phyloP scores from a whole-genome alignment of 2,113 vertebrate genomes.

The Larimichthys crocea region DNA sequence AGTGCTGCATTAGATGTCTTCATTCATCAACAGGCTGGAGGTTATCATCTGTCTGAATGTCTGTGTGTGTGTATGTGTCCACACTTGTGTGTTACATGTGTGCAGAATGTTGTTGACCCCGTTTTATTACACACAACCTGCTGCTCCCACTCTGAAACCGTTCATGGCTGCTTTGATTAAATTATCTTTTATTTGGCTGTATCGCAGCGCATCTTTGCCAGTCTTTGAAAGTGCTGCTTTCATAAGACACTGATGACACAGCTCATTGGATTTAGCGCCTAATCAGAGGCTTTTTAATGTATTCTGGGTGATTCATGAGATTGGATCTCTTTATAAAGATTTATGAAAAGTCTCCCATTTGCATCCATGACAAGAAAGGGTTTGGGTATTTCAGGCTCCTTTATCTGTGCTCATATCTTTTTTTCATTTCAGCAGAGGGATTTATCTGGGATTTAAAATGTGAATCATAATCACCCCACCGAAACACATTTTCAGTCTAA shows the following conservation, averaged over 20 bases:
- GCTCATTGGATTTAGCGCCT: slow-evolving; percentile 70
- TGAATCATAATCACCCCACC: slow-evolving; percentile 72
- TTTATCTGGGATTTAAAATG: slow-evolving; percentile 78
- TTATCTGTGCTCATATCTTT: slow-evolving; percentile 74
- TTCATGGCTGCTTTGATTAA: slow-evolving; percentile 59
- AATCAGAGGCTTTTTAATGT: slow-evolving; percentile 74
- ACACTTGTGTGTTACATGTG: slow-evolving; percentile 5
- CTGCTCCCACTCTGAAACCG: slow-evolving; percentile 37
- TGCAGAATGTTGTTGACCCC: slow-evolving; percentile 50
- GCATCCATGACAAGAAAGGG: slow-evolving; percentile 67
- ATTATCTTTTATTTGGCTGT: slow-evolving; percentile 68
- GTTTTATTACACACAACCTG: slow-evolving; percentile 52
- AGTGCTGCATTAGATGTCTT: slow-evolving; percentile 44
- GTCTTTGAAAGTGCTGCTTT: slow-evolving; percentile 61
- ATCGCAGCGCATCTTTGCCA: slow-evolving; percentile 32
- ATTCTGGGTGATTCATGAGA: slow-evolving; percentile 73
- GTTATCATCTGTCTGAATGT: slow-evolving; percentile 26
- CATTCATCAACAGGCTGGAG: slow-evolving; percentile 58
- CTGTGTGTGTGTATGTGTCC: slow-evolving; percentile 14
- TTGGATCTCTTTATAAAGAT: slow-evolving; percentile 65
- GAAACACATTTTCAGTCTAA: slow-evolving; percentile 66
- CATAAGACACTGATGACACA: slow-evolving; percentile 66
- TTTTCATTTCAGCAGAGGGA: slow-evolving; percentile 74
- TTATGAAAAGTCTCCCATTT: slow-evolving; percentile 78
- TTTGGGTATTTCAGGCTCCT: slow-evolving; percentile 62